Evolutionary conservation across 2,113 vertebrate genomes (phyloP).

Genomic region (Fulica atra): DNA sequence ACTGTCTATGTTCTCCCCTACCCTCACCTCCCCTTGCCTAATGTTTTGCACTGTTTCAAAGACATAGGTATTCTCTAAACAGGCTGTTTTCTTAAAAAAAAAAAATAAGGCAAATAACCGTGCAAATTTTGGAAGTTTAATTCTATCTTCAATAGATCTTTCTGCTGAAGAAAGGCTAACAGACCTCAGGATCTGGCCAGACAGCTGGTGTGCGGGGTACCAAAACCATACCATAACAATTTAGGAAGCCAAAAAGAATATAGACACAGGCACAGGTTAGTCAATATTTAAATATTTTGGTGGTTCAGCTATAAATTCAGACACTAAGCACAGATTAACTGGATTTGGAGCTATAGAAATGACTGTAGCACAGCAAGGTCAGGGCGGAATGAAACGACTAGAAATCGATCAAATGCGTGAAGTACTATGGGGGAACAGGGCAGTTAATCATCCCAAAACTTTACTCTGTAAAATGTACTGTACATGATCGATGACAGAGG

Average conservation of each 20-base stretch:
- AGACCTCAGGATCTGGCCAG: neutral
- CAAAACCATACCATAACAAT: neutral
- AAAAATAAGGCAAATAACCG: neutral
- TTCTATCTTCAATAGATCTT: neutral
- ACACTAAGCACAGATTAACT: constrained; percentile 2
- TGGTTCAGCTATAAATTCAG: constrained; percentile 4
- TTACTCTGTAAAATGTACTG: constrained; percentile 32
- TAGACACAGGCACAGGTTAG: neutral
- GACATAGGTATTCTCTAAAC: neutral
- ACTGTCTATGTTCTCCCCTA: neutral
- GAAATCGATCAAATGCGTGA: constrained; percentile 20
- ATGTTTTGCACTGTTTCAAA: neutral
- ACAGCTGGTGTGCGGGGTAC: neutral
- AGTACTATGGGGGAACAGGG: constrained; percentile 15
- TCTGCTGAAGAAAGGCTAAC: neutral
- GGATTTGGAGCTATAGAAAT: constrained; percentile 16
- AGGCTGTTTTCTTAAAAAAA: neutral
- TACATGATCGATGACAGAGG: neutral
- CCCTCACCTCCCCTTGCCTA: neutral
- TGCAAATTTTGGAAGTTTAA: neutral
- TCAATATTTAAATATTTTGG: constrained; percentile 28
- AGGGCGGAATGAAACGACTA: constrained; percentile 39
- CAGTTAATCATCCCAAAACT: constrained; percentile 54
- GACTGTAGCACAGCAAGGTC: constrained; percentile 44
- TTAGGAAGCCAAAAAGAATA: neutral